phyloP scores from a whole-genome alignment of 1,140 invertebrate species.

The Zaprionus ornatus region DNA sequence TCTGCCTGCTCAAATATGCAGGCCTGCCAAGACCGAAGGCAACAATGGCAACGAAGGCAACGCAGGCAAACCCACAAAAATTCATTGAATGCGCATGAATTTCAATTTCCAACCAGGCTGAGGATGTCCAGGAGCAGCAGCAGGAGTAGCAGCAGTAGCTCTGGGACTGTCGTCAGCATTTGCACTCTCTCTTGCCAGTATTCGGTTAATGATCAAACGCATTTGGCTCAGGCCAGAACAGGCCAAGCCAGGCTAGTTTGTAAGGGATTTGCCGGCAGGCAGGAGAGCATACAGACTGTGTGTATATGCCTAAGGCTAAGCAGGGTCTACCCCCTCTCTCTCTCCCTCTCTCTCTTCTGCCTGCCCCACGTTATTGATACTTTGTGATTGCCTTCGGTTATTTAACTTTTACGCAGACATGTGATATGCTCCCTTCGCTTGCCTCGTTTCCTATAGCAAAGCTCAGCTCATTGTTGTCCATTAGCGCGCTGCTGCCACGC shows the following conservation, averaged over 20 bases:
- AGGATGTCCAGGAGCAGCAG: neutral
- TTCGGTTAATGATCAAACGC: conserved; percentile 73
- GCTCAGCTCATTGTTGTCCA: conserved; percentile 47
- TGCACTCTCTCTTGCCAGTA: conserved; percentile 32
- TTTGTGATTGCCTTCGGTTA: conserved; percentile 72
- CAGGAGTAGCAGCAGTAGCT: neutral
- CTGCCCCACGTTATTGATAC: conserved; percentile 55
- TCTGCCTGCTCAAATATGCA: conserved; percentile 31
- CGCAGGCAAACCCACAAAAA: conserved; percentile 27
- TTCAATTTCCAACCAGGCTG: conserved; percentile 60
- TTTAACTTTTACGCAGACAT: conserved; percentile 75
- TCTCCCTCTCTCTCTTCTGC: neutral
- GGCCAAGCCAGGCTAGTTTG: conserved; percentile 44
- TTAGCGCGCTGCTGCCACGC: conserved; percentile 53
- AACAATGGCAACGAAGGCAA: neutral
- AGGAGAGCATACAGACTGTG: conserved; percentile 15
- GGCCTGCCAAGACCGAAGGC: conserved; percentile 34
- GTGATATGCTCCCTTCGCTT: conserved; percentile 49
- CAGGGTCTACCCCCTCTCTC: neutral
- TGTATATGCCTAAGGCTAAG: conserved; percentile 42
- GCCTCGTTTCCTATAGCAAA: neutral
- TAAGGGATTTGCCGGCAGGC: conserved; percentile 25
- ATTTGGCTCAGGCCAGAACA: conserved; percentile 35
- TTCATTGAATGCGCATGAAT: conserved; percentile 70
- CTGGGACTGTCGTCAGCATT: conserved; percentile 50